Evolutionary conservation across 2,113 vertebrate species (phyloP), one percentile per base, ranked within the genome.

Genomic region (Ginglymostoma cirratum): DNA sequence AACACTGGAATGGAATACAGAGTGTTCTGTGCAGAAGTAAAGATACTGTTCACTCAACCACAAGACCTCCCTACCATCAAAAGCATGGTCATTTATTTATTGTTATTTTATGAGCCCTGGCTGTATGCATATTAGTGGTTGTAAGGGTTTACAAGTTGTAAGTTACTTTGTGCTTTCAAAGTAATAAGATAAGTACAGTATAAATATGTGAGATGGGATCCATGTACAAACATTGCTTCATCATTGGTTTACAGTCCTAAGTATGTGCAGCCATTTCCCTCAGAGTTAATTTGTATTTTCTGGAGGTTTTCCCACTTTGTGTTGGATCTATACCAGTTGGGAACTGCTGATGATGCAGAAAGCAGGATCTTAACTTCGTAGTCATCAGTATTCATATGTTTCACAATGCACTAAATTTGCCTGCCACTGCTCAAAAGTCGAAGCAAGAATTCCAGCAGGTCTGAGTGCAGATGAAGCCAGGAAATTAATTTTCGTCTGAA

Each of bases 391-490:
- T 38, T 93, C 55, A 93, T 21, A 93, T 15, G 34, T 38, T 66
- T 7, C 19, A 14, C 17, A 86, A 48, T 86, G 17, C 70, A 30
- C 85, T 87, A 48, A 19, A 93, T 66, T 65, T 86, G n/a, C 83
- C 42, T 86, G 55, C 89, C 48, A 30, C 89, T 17, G 66, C 45
- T n/a, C 61, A 3, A 67, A 93, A 93, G 90, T 65, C 90, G 66
- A 93, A 93, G 90, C 61, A 67, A 66, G 90, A 93, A 23, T 67
- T 65, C 23, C n/a, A 93, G 65, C 48, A 66, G 61, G n/a, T 67
- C 55, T 93, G 90, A 93, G n/a, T 67, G 61, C 90, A 66, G 90
- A 93, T n/a, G 90, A 93, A 93, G 61, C 61, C 90, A 38, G n/a
- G 30, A n/a, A 93, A 93, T 61, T 66, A 93, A 67, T 67, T 93